phyloP scores from a whole-genome alignment of 2,113 vertebrate genomes.

The Periophthalmus modestus region DNA sequence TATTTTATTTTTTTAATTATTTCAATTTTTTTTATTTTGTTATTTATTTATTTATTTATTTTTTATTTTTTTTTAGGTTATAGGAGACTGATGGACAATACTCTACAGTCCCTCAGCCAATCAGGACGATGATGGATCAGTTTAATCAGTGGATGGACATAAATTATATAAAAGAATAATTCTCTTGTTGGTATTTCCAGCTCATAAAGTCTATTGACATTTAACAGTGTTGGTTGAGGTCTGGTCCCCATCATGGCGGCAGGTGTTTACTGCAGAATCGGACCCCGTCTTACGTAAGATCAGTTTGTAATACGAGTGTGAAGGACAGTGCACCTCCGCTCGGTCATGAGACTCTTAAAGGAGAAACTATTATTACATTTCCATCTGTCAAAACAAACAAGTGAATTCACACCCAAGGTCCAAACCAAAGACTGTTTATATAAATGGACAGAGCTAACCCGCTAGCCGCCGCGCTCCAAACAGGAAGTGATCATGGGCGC shows the following conservation, averaged over 20 bases:
- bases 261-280: slow-evolving; percentile 18
- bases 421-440: background rate
- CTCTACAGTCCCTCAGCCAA: too few species aligned
- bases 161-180: background rate
- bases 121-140: too few species aligned
- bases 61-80: too few species aligned
- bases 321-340: background rate
- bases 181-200: background rate
- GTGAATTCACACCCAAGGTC: background rate
- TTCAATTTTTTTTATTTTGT: too few species aligned
- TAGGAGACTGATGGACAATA: too few species aligned
- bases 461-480: too few species aligned
- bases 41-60: too few species aligned
- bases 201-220: background rate
- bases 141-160: too few species aligned
- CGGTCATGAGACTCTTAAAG: background rate
- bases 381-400: slow-evolving; percentile 6
- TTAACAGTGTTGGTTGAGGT: background rate
- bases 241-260: background rate
- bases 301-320: slow-evolving; percentile 25
- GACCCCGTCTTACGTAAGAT: slow-evolving; percentile 34
- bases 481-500: too few species aligned
- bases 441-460: background rate
- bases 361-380: background rate
- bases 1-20: too few species aligned